phyloP scores from a whole-genome alignment of 2,888 invertebrate genomes.

The Acronicta leporina region DNA sequence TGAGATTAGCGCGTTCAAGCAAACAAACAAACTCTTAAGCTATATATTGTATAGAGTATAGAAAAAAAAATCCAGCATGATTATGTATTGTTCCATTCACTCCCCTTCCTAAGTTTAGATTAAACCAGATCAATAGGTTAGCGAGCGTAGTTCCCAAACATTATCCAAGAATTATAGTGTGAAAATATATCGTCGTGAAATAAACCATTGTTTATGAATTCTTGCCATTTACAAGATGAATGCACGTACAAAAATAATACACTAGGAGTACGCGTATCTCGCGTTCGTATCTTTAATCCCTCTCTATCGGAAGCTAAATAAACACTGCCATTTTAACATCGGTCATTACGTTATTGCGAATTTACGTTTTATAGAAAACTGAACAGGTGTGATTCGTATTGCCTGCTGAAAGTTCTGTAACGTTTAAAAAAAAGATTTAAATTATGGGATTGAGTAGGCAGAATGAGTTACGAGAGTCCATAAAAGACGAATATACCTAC shows the following conservation, averaged over 20 bases:
- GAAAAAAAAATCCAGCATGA: too few species aligned
- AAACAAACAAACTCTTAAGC: too few species aligned
- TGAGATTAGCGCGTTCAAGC: too few species aligned
- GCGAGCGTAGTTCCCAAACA: conserved; percentile 5
- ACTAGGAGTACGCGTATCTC: conserved; percentile 19
- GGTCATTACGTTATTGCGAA: conserved; percentile 5
- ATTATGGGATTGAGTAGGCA: neutral
- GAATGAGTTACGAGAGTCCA: neutral
- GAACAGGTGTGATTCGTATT: conserved; percentile 15
- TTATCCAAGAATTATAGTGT: conserved; percentile 1
- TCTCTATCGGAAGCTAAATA: conserved; percentile 25
- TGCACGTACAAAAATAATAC: conserved; percentile 23
- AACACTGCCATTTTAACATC: conserved; percentile 25
- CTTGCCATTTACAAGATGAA: conserved; percentile 30
- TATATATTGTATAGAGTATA: too few species aligned
- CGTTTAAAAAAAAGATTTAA: neutral
- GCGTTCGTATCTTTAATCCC: conserved; percentile 28
- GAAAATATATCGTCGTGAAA: conserved; percentile 9
- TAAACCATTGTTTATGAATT: conserved; percentile 21
- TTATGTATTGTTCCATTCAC: neutral
- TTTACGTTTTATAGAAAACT: conserved; percentile 10
- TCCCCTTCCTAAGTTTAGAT: neutral
- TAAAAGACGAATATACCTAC: too few species aligned
- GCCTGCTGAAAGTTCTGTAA: conserved; percentile 1
- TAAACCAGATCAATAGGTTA: conserved; percentile 6